phyloP scores from a whole-genome alignment of 2,797 vertebrate genomes.

The Phoeniculus purpureus region DNA sequence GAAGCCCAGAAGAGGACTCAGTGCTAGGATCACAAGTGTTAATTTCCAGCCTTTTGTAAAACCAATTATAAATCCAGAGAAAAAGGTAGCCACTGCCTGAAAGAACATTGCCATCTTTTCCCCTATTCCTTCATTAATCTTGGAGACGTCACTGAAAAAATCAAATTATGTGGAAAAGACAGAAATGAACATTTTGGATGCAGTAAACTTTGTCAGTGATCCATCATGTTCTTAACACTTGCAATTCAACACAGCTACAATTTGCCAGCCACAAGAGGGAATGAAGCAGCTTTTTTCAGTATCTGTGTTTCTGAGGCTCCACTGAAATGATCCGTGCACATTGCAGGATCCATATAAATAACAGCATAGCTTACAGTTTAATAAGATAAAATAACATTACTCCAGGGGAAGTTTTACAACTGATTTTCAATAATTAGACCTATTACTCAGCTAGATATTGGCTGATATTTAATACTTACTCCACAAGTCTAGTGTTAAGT shows the following conservation, averaged over 20 bases:
- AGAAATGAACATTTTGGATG: not conserved
- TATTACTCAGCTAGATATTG: not conserved
- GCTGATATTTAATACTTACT: constrained; percentile 54
- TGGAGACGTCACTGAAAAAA: constrained; percentile 83
- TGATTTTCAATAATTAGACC: not conserved
- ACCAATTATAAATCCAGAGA: constrained; percentile 80
- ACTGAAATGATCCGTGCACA: not conserved
- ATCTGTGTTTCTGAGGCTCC: not conserved
- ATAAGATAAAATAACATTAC: not conserved
- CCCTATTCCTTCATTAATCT: constrained; percentile 88
- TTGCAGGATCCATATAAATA: not conserved
- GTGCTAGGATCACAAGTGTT: constrained; percentile 86
- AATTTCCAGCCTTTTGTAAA: constrained; percentile 88
- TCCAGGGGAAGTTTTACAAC: not conserved
- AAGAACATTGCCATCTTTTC: constrained; percentile 85
- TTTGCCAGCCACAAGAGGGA: not conserved
- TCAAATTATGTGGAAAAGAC: not conserved
- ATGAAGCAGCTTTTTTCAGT: not conserved
- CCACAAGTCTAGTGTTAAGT: constrained; percentile 87
- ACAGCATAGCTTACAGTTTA: not conserved
- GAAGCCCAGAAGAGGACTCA: constrained; percentile 82
- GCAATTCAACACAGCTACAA: not conserved
- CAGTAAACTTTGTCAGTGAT: not conserved
- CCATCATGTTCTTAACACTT: not conserved
- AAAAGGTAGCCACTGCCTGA: constrained; percentile 81